Base-by-base conservation (phyloP, 2,797 vertebrate genomes). In the Novumbra hubbsi region DNA sequence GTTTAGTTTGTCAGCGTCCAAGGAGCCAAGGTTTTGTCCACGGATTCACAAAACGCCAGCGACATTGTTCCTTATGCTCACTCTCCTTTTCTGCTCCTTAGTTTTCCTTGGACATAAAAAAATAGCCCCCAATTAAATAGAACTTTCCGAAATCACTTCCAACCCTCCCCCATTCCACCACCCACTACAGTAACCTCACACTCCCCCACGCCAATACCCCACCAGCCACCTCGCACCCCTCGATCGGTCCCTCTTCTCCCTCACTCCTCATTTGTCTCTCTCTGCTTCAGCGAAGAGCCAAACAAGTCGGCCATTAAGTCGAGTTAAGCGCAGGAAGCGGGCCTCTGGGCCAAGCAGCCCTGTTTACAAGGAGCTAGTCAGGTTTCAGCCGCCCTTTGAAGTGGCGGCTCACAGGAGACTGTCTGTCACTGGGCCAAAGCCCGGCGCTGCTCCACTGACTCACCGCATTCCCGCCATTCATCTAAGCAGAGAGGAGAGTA, bases 321-420 rank as follows among this genome's bases (percentile, higher is more conserved):
- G 89, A 91, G 88, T 88, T 87, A 90, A 91, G 90, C 85, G 83
- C 90, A 92, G 91, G 91, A 94, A 93, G 91, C 84, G 88, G 87
- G 88, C 88, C 89, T 87, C 86, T 76, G 77, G 90, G 91, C 88
- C 88, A 84, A 90, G 87, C 90, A 81, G 85, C 81, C 80, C 89
- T 89, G 87, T 93, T 92, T 92, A 92, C 88, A 90, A 86, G 90
- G 88, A 90, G 85, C 90, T 87, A 84, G 88, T 92, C 88, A 84
- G 88, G 89, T 91, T 90, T 91, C 89, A 78, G 88, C 85, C 68
- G 87, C 14, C 76, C 92, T 92, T 92, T 92, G 91, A 92, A 89
- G 90, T 86, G 85, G 87, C 80, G 68, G 84, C 87, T 73, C 86
- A 81, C 82, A 87, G 88, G 87, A 93, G 91, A 89, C 88, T 80